These are phyloP conservation scores for Kryphioiulus occultus DNA, from an alignment of 2,888 invertebrate species.

Conservation along the genomic window DNA sequence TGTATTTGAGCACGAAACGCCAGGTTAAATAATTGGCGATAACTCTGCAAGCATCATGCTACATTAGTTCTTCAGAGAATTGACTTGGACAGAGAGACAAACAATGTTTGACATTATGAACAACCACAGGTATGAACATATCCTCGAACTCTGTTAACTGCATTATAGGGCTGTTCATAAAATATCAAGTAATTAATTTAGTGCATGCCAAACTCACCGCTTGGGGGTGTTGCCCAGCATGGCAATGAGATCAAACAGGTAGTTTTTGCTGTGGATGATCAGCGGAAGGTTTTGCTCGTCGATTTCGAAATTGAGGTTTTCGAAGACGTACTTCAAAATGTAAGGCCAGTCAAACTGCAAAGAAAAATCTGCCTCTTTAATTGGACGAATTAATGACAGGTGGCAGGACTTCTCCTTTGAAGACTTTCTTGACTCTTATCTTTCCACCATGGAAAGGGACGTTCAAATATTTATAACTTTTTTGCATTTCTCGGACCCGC, in stretches of 20 bases:
- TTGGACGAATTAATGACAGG: not conserved
- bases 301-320: constrained; percentile 56
- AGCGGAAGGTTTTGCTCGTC: constrained; percentile 56
- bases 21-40: constrained; percentile 65
- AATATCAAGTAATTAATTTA: not conserved
- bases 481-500: too few relatives aligned
- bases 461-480: too few relatives aligned
- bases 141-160: too few relatives aligned
- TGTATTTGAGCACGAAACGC: constrained; percentile 63
- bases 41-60: constrained; percentile 59
- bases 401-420: too few relatives aligned
- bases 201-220: constrained; percentile 55
- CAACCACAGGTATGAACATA: too few relatives aligned
- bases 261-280: constrained; percentile 60
- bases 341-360: constrained; percentile 59
- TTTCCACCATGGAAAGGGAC: too few relatives aligned
- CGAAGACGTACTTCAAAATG: constrained; percentile 58
- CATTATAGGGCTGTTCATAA: not conserved
- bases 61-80: not conserved
- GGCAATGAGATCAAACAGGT: constrained; percentile 58
- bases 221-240: constrained; percentile 58
- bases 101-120: too few relatives aligned
- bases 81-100: not conserved
- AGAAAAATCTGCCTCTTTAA: not conserved
- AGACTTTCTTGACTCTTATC: too few relatives aligned